These are phyloP conservation scores for Pseudomugil gertrudae DNA, from an alignment of 2,797 vertebrate species.

Conservation along the genomic window DNA sequence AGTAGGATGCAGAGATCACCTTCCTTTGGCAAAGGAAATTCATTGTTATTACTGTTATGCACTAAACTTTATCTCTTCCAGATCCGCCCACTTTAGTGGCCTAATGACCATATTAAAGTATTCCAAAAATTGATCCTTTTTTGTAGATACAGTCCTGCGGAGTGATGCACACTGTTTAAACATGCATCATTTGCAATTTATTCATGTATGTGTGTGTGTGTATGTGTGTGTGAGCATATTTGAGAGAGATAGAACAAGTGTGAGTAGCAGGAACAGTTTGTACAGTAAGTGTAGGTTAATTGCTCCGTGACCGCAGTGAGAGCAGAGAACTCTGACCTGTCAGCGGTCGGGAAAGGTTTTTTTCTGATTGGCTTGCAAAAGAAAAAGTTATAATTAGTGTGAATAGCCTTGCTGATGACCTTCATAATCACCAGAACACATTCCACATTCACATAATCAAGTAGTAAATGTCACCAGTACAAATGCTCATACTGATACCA, in stretches of 20 bases:
- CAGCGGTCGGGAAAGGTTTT: conserved; percentile 39
- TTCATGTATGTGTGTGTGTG: conserved; percentile 1
- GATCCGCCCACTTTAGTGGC: conserved; percentile 19
- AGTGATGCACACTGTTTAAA: conserved; percentile 34
- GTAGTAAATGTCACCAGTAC: conserved; percentile 17
- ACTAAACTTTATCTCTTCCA: conserved; percentile 11
- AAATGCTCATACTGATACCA: neutral
- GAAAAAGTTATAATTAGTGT: conserved; percentile 67
- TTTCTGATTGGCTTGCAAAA: conserved; percentile 61
- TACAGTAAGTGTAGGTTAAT: conserved; percentile 61
- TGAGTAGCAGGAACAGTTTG: conserved; percentile 21
- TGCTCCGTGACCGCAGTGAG: conserved; percentile 67
- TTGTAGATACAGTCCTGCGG: conserved; percentile 12
- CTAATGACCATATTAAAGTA: conserved; percentile 44
- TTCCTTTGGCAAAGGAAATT: conserved; percentile 6
- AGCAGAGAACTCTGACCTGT: conserved; percentile 59
- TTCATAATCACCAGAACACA: conserved; percentile 46
- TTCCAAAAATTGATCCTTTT: conserved; percentile 45
- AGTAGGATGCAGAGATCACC: neutral
- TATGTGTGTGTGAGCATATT: neutral
- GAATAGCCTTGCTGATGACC: conserved; percentile 61
- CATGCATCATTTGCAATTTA: conserved; percentile 42
- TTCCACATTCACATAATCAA: conserved; percentile 5
- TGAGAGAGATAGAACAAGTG: neutral
- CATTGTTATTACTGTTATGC: conserved; percentile 9